Evolutionary conservation across 2,888 invertebrate genomes (phyloP).

Genomic region (Sinodicranocentrus sp.): DNA sequence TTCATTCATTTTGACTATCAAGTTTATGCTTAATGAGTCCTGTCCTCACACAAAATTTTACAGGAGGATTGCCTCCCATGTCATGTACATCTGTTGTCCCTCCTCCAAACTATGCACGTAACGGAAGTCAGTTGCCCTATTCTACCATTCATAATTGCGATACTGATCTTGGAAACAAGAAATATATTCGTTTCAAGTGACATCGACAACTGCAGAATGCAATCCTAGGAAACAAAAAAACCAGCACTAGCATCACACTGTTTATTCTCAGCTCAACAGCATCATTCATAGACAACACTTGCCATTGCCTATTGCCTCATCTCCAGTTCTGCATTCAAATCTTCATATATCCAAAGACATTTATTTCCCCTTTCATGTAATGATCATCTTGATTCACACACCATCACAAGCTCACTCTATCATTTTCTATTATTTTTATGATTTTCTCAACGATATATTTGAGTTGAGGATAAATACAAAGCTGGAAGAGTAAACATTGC

Average conservation of each 20-base stretch:
- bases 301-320: too few relatives aligned
- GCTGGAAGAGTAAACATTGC: background rate
- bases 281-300: too few relatives aligned
- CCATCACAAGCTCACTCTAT: background rate
- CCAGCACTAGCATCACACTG: too few relatives aligned
- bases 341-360: background rate
- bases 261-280: too few relatives aligned
- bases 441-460: constrained; percentile 7
- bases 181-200: background rate
- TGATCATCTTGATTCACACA: background rate
- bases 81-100: too few relatives aligned
- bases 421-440: constrained; percentile 7
- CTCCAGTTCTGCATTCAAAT: background rate
- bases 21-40: too few relatives aligned
- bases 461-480: background rate
- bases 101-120: too few relatives aligned
- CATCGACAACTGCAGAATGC: background rate
- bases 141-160: too few relatives aligned
- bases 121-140: too few relatives aligned
- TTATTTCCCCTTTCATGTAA: background rate
- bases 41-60: too few relatives aligned
- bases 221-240: background rate
- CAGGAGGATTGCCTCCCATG: too few relatives aligned
- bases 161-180: background rate
- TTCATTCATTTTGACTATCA: too few relatives aligned